Base-by-base conservation (phyloP, 2,113 vertebrate species). In the Phylloscopus trochiloides region DNA sequence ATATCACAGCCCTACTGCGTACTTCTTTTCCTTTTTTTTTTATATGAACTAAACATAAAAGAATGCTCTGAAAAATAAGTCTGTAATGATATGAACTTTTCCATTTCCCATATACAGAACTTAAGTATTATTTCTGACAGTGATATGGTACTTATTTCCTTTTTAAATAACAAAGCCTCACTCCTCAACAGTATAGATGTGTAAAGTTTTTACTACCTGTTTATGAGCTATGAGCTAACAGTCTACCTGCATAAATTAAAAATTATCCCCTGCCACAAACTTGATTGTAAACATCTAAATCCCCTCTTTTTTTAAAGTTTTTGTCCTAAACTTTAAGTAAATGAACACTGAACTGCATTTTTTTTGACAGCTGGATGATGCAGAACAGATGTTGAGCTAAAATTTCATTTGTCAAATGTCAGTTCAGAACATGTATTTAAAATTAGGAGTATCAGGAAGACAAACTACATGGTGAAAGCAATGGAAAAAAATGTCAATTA, bases 301-400 rank as follows among this genome's bases (percentile, higher is more conserved):
- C 10, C 2, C 7, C 32, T 2, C 40, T 34, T 32, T 40, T 7
- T 21, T 28, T 5, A 6, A 51, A 34, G 7, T 25, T 86, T 90
- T 66, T 74, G n/a, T 66, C 67, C 51, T 70, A 90, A 89, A 85
- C 32, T 88, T 91, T 29, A 79, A 61, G 21, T 54, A 67, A 79
- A 66, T 74, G 38, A 92, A 86, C 32, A 58, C 2, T 73, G 80
- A 73, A 86, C 24, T 48, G 15, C 28, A 45, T 86, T 96, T 93
- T 92, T 92, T 92, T 88, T 80, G 81, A 83, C 38, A 88, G 55
- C 2, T 55, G 34, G 57, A 91, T 93, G 67, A 93, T 36, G 36
- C 36, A 74, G 59, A 96, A 88, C 82, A 95, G 90, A 95, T 77
- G 90, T n/a, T 83, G 38, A 88, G 51, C 43, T 93, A 88, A 71